Percentiles rank a stretch among this genome's conserved stretches.
These are phyloP conservation scores for Plumapathes pennacea DNA, from an alignment of 92 coral and sea anemone species.

Conservation along the genomic window DNA sequence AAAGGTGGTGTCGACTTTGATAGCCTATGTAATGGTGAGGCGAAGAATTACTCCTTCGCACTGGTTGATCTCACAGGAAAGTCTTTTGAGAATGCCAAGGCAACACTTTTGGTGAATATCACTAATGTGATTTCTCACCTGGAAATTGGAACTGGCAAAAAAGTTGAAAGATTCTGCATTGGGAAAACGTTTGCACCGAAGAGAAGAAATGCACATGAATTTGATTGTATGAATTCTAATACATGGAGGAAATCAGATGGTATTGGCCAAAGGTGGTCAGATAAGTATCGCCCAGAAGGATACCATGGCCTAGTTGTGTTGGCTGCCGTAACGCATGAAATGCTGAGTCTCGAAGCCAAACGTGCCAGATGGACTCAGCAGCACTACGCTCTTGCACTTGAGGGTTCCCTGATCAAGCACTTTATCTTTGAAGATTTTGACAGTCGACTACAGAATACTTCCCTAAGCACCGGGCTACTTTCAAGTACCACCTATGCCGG, in stretches of 20 bases:
- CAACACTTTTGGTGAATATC: too few species aligned
- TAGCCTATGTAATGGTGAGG: too few species aligned
- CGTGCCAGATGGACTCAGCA: background rate
- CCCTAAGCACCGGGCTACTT: background rate
- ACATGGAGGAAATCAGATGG: constrained; percentile 1
- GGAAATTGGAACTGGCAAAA: background rate
- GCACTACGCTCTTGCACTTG: background rate
- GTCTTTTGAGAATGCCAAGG: too few species aligned
- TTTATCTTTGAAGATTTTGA: background rate
- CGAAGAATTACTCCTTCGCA: too few species aligned
- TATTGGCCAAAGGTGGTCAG: background rate
- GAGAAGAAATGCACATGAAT: background rate
- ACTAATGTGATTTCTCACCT: background rate
- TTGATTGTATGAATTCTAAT: background rate
- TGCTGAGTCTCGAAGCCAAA: background rate
- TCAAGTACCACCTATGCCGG: background rate
- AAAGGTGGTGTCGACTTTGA: too few species aligned
- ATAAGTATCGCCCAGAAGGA: background rate
- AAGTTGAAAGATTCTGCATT: background rate
- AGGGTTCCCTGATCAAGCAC: background rate
- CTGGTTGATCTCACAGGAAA: too few species aligned
- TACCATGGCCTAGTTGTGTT: constrained; percentile 3
- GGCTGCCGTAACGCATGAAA: background rate
- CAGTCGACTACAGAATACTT: background rate
- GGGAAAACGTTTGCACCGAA: constrained; percentile 4